Percentiles rank a stretch among this genome's conserved stretches.
Conservation (phyloP, 2,797 vertebrate genomes). For the Limosa lapponica region DNA sequence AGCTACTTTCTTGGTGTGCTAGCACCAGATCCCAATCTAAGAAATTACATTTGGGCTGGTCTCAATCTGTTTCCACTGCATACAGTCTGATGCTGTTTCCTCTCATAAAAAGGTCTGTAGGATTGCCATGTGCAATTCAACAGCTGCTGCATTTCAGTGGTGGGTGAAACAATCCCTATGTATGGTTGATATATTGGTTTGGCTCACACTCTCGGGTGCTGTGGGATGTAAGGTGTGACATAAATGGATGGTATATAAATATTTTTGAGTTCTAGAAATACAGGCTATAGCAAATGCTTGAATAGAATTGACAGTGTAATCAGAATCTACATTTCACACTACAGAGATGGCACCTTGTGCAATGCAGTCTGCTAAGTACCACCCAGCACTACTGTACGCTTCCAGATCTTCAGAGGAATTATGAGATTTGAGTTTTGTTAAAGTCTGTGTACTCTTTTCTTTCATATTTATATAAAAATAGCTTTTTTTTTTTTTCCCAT, state of each 20-base stretch:
- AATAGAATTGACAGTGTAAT: neutral
- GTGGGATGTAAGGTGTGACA: neutral
- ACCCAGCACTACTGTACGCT: neutral
- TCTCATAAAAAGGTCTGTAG: neutral
- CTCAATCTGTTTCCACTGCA: neutral
- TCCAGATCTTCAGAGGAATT: neutral
- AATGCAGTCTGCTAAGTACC: neutral
- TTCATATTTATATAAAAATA: neutral
- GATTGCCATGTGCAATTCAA: neutral
- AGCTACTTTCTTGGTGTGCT: neutral
- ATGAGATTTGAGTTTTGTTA: neutral
- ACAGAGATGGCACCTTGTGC: neutral
- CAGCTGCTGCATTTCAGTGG: neutral
- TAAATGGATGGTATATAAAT: slow-evolving; percentile 13
- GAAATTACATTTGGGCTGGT: neutral
- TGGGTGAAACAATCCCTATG: neutral
- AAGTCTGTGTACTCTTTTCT: neutral
- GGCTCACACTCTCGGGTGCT: neutral
- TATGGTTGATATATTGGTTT: neutral
- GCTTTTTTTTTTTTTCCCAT: accelerated
- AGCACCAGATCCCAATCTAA: neutral
- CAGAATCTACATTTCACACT: neutral
- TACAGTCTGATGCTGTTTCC: neutral
- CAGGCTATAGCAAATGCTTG: neutral
- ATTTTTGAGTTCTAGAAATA: slow-evolving; percentile 12